Conservation (phyloP, 1,140 invertebrate species). For the Drosophila virilis region DNA sequence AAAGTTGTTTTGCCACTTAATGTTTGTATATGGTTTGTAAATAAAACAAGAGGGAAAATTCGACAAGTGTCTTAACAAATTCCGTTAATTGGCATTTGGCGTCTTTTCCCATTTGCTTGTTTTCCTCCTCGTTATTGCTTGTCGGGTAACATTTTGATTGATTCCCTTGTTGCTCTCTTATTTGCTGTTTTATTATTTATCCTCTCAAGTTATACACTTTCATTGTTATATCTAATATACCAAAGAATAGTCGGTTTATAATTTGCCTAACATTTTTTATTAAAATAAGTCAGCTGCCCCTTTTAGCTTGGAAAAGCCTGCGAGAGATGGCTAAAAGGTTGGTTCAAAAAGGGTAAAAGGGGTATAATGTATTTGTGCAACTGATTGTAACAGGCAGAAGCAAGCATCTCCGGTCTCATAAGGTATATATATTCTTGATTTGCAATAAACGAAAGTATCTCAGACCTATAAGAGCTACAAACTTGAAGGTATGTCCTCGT, state of each 20-base stretch:
- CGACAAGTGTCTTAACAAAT: slow-evolving; percentile 48
- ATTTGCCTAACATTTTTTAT: neutral
- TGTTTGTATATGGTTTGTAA: slow-evolving; percentile 1
- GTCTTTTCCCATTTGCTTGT: neutral
- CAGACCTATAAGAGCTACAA: no score
- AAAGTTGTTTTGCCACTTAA: slow-evolving; percentile 8
- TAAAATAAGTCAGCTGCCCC: slow-evolving; percentile 11
- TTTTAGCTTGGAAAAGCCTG: neutral
- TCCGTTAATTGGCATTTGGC: slow-evolving; percentile 56
- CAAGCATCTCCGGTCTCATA: no score
- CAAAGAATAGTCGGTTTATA: neutral
- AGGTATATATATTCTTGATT: no score
- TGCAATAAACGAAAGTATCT: no score
- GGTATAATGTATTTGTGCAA: no score
- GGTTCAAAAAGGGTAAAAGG: no score
- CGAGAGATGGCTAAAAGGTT: no score
- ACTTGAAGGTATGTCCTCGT: no score
- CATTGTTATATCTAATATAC: slow-evolving; percentile 40
- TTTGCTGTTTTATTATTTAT: neutral
- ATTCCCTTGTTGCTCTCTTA: slow-evolving; percentile 15
- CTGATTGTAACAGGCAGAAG: no score
- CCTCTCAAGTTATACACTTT: neutral
- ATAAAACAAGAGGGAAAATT: slow-evolving; percentile 30
- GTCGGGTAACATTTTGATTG: neutral
- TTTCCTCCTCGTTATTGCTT: neutral